Conservation (phyloP, 2,113 vertebrate species). For the Nycticebus coucang region DNA sequence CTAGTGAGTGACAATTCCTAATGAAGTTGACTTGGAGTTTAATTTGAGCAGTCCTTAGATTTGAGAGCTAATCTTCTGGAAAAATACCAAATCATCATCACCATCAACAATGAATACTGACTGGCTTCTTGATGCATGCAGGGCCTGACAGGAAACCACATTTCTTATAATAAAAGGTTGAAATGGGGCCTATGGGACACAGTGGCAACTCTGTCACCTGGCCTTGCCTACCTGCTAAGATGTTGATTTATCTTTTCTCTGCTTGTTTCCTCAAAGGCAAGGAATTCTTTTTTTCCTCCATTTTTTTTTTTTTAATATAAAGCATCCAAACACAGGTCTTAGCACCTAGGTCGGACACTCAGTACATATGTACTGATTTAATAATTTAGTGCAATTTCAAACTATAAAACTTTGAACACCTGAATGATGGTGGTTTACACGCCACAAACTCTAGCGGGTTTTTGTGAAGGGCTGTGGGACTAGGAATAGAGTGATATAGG, state of each 20-base stretch:
- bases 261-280: conserved; percentile 23
- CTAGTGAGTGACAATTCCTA: conserved; percentile 43
- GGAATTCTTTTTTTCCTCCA: background rate
- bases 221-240: conserved; percentile 58
- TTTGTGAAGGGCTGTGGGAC: background rate
- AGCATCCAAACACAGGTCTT: background rate
- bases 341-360: background rate
- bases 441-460: background rate
- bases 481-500: background rate
- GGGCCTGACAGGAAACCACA: conserved; percentile 31
- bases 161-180: conserved; percentile 64
- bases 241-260: conserved; percentile 62
- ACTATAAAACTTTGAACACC: background rate
- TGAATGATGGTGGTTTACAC: background rate
- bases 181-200: conserved; percentile 50
- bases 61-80: conserved; percentile 62
- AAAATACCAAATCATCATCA: conserved; percentile 66
- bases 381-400: conserved; percentile 17
- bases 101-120: conserved; percentile 38
- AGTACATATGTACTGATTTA: background rate
- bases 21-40: conserved; percentile 60
- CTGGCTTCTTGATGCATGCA: conserved; percentile 45
- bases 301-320: conserved; percentile 16
- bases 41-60: conserved; percentile 46
- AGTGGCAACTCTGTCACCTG: conserved; percentile 35